These are phyloP conservation scores for Argyrosomus japonicus DNA, from an alignment of 2,113 vertebrate genomes.

Conservation along the genomic window DNA sequence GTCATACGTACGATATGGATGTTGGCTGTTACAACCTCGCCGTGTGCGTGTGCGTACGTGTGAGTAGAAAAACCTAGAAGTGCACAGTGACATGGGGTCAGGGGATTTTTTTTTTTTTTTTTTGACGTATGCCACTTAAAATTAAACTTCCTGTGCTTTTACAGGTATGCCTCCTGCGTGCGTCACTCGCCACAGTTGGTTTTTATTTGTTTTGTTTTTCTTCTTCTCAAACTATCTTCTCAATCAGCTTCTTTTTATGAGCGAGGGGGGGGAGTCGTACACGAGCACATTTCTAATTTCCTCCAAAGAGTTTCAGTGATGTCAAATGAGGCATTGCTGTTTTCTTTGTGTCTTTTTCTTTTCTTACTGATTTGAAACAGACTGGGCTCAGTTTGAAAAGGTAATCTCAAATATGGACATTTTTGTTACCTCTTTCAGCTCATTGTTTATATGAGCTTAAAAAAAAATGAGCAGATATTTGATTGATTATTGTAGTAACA, in stretches of 20 bases:
- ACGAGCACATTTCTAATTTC: not conserved
- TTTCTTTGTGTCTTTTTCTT: not conserved
- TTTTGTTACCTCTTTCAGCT: not conserved
- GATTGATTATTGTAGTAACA: not conserved
- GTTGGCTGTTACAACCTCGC: not conserved
- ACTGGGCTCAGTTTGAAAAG: not conserved
- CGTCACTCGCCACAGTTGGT: not conserved
- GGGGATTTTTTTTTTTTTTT: conserved; percentile 6
- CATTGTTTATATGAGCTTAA: not conserved
- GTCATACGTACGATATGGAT: not conserved
- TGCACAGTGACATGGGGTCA: not conserved
- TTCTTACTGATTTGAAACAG: not conserved
- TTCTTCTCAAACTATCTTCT: not conserved
- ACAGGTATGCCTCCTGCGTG: not conserved
- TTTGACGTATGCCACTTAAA: conserved; percentile 9
- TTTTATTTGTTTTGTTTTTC: not conserved
- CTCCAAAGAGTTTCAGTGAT: too few species aligned
- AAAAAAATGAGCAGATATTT: too few species aligned
- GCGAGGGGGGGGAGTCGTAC: not conserved
- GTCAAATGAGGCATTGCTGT: too few species aligned
- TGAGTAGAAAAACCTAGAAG: not conserved
- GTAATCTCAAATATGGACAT: not conserved
- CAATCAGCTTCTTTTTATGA: not conserved
- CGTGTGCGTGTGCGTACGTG: not conserved
- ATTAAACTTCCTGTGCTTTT: conserved; percentile 33